These are phyloP conservation scores for Sphyrna mokarran DNA, from an alignment of 2,113 vertebrate genomes.

Conservation along the genomic window DNA sequence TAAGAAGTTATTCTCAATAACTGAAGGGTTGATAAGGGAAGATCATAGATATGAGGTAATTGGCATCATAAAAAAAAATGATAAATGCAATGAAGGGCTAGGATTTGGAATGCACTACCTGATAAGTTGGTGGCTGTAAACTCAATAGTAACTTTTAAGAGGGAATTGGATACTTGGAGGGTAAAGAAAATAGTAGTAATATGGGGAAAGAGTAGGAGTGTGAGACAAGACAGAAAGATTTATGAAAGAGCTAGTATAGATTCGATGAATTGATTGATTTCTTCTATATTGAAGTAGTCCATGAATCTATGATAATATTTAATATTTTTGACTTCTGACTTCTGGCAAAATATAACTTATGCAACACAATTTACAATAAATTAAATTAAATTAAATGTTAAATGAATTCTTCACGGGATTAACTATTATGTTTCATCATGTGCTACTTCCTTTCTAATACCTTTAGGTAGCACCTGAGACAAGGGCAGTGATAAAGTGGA, in stretches of 20 bases:
- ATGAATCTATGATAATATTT: neutral
- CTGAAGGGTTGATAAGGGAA: too few species aligned
- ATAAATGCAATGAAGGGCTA: too few species aligned
- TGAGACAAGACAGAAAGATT: neutral
- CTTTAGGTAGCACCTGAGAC: conserved; percentile 89
- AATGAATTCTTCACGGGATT: neutral
- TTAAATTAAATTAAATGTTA: neutral
- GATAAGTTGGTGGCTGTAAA: too few species aligned
- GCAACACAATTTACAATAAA: neutral
- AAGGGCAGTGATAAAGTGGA: conserved; percentile 92
- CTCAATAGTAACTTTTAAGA: too few species aligned
- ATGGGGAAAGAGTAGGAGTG: neutral
- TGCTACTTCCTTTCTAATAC: neutral
- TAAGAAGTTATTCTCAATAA: too few species aligned
- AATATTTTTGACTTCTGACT: neutral
- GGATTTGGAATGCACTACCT: too few species aligned
- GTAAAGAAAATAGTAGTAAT: neutral
- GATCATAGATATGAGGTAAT: too few species aligned
- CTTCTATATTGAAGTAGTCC: neutral
- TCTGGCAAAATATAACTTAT: neutral
- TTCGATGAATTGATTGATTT: neutral
- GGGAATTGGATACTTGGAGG: too few species aligned
- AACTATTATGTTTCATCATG: neutral
- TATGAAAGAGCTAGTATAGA: neutral
- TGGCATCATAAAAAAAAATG: too few species aligned